Evolutionary conservation across 2,113 vertebrate species (phyloP).

Genomic region (Smithornis capensis): DNA sequence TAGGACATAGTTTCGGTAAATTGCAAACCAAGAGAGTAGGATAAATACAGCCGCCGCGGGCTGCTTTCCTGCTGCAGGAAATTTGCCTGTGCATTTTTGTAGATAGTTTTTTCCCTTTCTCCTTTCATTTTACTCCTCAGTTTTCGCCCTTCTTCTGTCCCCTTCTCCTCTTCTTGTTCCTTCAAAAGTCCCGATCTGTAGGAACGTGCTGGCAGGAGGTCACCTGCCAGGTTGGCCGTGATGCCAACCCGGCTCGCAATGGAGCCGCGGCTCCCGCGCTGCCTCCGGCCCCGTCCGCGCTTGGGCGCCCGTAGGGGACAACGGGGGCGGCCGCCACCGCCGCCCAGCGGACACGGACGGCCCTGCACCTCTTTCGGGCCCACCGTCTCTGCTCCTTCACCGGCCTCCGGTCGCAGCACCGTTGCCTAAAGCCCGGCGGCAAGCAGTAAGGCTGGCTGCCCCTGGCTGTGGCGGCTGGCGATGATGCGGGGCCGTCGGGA

Average conservation of each 20-base stretch:
- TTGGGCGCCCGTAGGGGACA: background rate
- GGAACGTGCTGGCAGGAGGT: background rate
- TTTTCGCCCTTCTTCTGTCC: background rate
- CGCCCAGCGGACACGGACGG: conserved; percentile 67
- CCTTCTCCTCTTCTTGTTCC: background rate
- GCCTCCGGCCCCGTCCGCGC: background rate
- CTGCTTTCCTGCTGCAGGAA: background rate
- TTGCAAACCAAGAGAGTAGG: background rate
- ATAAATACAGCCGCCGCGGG: background rate
- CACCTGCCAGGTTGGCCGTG: too few species aligned
- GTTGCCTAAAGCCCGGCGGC: background rate
- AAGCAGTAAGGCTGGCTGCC: background rate
- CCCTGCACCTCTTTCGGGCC: conserved; percentile 6
- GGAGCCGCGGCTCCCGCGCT: background rate
- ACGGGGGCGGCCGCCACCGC: conserved; percentile 51
- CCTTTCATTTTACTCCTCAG: background rate
- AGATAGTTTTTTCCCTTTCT: background rate
- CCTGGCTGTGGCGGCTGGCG: background rate
- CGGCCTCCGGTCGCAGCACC: background rate
- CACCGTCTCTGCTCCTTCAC: background rate
- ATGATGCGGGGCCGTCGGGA: background rate
- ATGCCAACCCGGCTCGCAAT: background rate
- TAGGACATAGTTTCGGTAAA: conserved; percentile 41
- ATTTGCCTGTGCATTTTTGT: background rate
- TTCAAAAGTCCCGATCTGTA: background rate